Base-by-base conservation (phyloP, 2,113 vertebrate species). In the Marcusenius ussheri region DNA sequence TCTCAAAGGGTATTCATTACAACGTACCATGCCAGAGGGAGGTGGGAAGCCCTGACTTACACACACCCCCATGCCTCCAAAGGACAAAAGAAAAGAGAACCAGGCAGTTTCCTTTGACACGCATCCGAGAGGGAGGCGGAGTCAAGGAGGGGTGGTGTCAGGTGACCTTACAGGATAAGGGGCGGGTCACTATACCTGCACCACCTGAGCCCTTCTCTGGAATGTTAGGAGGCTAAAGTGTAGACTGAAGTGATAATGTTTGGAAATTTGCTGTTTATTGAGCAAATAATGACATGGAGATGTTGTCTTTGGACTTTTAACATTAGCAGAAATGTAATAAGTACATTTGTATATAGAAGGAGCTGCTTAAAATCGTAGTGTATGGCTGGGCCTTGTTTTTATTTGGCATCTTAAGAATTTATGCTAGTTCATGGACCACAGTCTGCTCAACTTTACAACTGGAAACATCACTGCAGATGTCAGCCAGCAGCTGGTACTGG, bases 61-160 rank as follows among this genome's bases (percentile, higher is more conserved):
- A 85, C 24, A 19, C 80, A 13, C 27, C 10, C 11, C 21, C 84
- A 31, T 5, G 13, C 5, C 13, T 13, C 85, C 50, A 39, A 53
- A 53, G n/a, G n/a, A 51, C n/a, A 50, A 86, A 49, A 27, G n/a
- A 86, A 31, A 21, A 85, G 21, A n/a, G 19, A 27, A 27, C 2
- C 24, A 51, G 47, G 3, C 47, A 49, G 27, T 19, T 83, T 86
- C 24, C 46, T 49, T 86, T 50, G n/a, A 49, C n/a, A 13, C 31
- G n/a, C 84, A 87, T 27, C 85, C 5, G n/a, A 56, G n/a, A 56
- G 50, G n/a, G 27, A 47, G 85, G 50, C 15, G 27, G 85, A 87
- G 85, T 53, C n/a, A 87, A 53, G 50, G 85, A 42, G n/a, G 47
- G 85, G 35, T n/a, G 85, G 49, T 31, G 31, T 87, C 85, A 85